phyloP scores from a whole-genome alignment of 2,797 vertebrate species.

The Silurus lanzhouensis region DNA sequence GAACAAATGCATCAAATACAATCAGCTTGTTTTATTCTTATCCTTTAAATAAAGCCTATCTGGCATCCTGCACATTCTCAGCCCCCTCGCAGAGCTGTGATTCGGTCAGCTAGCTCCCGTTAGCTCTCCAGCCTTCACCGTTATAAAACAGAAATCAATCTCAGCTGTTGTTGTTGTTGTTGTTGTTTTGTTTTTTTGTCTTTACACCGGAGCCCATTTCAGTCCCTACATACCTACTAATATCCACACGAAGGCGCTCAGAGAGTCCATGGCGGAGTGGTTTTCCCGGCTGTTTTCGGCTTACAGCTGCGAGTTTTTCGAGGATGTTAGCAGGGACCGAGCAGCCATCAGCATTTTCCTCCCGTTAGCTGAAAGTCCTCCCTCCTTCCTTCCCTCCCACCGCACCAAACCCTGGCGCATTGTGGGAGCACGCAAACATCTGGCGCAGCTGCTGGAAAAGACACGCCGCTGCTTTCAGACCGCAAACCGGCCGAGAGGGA shows the following conservation, averaged over 20 bases:
- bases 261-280: conserved; percentile 66
- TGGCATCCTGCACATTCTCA: no score
- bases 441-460: conserved; percentile 72
- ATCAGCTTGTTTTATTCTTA: neutral
- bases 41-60: neutral
- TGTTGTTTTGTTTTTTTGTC: neutral
- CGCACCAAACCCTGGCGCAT: conserved; percentile 54
- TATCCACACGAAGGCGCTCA: conserved; percentile 67
- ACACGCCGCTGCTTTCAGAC: conserved; percentile 10
- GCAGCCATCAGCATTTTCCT: conserved; percentile 74
- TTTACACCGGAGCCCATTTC: neutral
- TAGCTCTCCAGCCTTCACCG: conserved; percentile 45
- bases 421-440: conserved; percentile 68
- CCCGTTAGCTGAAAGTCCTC: conserved; percentile 65
- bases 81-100: conserved; percentile 37
- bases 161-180: neutral
- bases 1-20: neutral
- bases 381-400: conserved; percentile 70
- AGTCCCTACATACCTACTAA: conserved; percentile 72
- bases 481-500: conserved; percentile 1
- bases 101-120: conserved; percentile 42
- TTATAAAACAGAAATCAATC: neutral
- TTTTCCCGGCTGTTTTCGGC: conserved; percentile 55
- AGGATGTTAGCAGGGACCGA: conserved; percentile 58
- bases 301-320: conserved; percentile 53